phyloP scores from a whole-genome alignment of 2,888 invertebrate genomes.

The Microplitis deprimator region DNA sequence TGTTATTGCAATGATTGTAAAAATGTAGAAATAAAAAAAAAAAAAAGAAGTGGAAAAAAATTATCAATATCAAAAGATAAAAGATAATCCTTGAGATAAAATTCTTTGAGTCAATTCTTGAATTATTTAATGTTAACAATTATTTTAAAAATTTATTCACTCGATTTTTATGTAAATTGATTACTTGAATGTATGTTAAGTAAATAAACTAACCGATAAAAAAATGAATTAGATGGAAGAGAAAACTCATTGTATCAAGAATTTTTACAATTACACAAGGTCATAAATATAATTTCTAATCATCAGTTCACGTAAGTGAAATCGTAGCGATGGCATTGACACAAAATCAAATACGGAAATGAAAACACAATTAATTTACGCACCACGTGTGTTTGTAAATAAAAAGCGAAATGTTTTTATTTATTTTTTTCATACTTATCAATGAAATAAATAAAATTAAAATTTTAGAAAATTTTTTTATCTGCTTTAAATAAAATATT shows the following conservation, averaged over 20 bases:
- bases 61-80: not conserved
- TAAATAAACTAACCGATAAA: not conserved
- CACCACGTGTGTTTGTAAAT: constrained; percentile 16
- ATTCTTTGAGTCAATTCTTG: not conserved
- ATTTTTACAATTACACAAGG: constrained; percentile 10
- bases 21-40: not conserved
- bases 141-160: not conserved
- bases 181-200: not conserved
- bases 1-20: not conserved
- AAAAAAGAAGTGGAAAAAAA: not conserved
- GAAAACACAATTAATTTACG: constrained; percentile 24
- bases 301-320: constrained; percentile 11
- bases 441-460: not conserved
- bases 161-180: too few species aligned
- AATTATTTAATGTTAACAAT: not conserved
- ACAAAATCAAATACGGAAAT: constrained; percentile 38
- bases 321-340: constrained; percentile 26
- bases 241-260: not conserved
- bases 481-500: too few species aligned
- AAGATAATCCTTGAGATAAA: not conserved
- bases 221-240: constrained; percentile 9
- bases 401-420: not conserved
- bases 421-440: not conserved
- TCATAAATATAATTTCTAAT: constrained; percentile 20
- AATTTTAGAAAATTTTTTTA: too few species aligned